Conservation (phyloP, 2,888 invertebrate genomes). For the Drymonia ruficornis region DNA sequence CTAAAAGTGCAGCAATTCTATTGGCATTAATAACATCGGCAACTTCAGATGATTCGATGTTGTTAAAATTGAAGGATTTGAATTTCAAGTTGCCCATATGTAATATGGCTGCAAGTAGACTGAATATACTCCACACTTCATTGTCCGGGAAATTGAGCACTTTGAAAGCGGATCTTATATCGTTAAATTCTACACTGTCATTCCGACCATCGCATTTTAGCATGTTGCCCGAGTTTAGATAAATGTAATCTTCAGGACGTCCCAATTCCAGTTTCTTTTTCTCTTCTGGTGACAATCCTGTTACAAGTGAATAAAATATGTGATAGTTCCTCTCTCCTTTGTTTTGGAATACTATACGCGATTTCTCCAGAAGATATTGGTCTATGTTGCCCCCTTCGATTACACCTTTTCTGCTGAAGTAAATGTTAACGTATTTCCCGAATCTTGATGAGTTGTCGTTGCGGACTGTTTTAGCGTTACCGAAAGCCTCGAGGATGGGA, state of each 20-base stretch:
- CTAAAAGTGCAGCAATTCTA: conserved; percentile 89
- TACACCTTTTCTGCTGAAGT: conserved; percentile 91
- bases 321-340: conserved; percentile 97
- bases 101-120: conserved; percentile 93
- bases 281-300: conserved; percentile 92
- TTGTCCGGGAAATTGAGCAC: conserved; percentile 93
- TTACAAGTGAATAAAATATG: conserved; percentile 96
- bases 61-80: conserved; percentile 89
- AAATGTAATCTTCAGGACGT: conserved; percentile 90
- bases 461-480: conserved; percentile 97
- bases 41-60: conserved; percentile 95
- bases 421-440: conserved; percentile 97
- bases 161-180: conserved; percentile 96
- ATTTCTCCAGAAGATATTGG: conserved; percentile 97
- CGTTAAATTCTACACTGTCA: conserved; percentile 93
- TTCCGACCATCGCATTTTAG: conserved; percentile 92
- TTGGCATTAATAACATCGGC: conserved; percentile 88
- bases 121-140: conserved; percentile 94
- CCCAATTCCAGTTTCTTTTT: conserved; percentile 90
- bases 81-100: conserved; percentile 97
- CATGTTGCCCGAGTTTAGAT: conserved; percentile 92
- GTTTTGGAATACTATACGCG: conserved; percentile 95
- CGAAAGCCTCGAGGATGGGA: conserved; percentile 98
- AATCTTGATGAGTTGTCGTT: conserved; percentile 99
- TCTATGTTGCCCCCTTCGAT: conserved; percentile 98